Evolutionary conservation across 1,140 invertebrate genomes (phyloP).

Genomic region (Neoseiulus cucumeris): DNA sequence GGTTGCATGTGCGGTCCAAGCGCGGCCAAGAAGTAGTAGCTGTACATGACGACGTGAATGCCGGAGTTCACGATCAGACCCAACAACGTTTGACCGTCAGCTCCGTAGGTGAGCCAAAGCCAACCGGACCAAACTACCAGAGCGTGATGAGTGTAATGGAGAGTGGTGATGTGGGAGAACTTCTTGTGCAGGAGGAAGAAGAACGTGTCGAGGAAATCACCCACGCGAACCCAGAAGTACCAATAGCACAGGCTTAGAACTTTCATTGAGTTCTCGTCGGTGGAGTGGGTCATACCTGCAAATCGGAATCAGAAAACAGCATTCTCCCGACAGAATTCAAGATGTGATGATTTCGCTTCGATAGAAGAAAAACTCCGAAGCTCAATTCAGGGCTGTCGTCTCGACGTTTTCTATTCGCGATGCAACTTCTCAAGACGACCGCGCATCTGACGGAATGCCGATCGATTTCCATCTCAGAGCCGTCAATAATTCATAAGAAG

Average conservation of each 20-base stretch:
- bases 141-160: constrained; percentile 87
- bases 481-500: no score
- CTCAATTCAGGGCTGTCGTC: no score
- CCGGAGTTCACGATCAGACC: constrained; percentile 48
- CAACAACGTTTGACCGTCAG: background rate
- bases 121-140: constrained; percentile 86
- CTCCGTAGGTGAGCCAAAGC: constrained; percentile 23
- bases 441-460: no score
- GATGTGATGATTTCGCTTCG: no score
- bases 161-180: constrained; percentile 68
- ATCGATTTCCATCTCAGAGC: no score
- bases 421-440: no score
- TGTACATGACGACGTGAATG: constrained; percentile 42
- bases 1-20: constrained; percentile 30
- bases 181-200: constrained; percentile 82
- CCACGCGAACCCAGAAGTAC: constrained; percentile 1
- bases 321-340: background rate
- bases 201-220: constrained; percentile 28
- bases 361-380: no score
- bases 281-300: background rate
- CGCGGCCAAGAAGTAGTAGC: constrained; percentile 33
- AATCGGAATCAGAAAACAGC: background rate
- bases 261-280: background rate
- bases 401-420: no score
- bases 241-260: background rate